Evolutionary conservation across 2,888 invertebrate genomes (phyloP).

Genomic region (Zaprionus lineosus): DNA sequence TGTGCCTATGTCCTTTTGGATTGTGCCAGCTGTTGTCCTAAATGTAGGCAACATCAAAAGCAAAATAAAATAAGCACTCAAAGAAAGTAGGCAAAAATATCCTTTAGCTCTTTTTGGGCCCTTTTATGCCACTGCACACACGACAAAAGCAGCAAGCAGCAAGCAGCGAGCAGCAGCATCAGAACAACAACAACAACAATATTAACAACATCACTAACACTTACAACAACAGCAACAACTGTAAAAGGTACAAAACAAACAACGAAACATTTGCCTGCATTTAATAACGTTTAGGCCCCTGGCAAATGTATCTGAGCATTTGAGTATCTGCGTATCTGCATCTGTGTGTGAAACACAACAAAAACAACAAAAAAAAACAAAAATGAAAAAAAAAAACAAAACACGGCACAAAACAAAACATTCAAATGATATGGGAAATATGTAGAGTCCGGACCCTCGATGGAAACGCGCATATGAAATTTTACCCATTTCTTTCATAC

Average conservation of each 20-base stretch:
- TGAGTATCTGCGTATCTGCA: conserved; percentile 53
- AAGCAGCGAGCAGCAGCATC: neutral
- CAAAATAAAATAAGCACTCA: conserved; percentile 54
- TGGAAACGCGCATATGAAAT: conserved; percentile 43
- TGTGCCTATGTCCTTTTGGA: conserved; percentile 34
- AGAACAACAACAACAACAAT: conserved; percentile 1
- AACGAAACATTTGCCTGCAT: conserved; percentile 64
- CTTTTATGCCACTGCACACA: conserved; percentile 55
- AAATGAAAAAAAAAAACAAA: conserved; percentile 44
- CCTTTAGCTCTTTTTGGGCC: conserved; percentile 47
- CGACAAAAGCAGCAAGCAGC: conserved; percentile 11
- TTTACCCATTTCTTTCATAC: conserved; percentile 47
- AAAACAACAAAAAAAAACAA: conserved; percentile 5
- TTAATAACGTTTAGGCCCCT: conserved; percentile 71
- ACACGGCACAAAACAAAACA: conserved; percentile 42
- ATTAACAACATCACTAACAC: conserved; percentile 11
- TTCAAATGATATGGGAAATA: conserved; percentile 67
- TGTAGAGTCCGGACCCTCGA: conserved; percentile 4
- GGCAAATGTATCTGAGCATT: conserved; percentile 40
- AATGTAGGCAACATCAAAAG: conserved; percentile 56
- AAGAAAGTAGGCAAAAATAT: conserved; percentile 40
- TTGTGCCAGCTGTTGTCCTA: conserved; percentile 7
- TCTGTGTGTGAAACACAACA: conserved; percentile 59
- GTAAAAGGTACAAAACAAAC: conserved; percentile 50
- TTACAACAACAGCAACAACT: conserved; percentile 29